Conservation (phyloP, 1,140 invertebrate species). For the Drosophila bocqueti region DNA sequence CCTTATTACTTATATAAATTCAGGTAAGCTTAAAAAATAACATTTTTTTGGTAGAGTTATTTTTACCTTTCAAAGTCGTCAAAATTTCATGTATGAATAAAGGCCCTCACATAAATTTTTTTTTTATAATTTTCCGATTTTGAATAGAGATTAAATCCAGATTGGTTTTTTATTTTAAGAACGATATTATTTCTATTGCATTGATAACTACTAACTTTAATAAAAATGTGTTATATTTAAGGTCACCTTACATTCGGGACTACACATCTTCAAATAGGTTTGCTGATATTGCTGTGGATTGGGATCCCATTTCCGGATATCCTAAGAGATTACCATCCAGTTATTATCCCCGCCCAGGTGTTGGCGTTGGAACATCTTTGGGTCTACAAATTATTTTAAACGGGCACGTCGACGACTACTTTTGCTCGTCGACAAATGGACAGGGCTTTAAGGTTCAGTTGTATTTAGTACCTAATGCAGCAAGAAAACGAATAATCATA, state of each 20-base stretch:
- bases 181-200: neutral
- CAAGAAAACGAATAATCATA: neutral
- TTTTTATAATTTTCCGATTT: too few species aligned
- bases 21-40: slow-evolving; percentile 30
- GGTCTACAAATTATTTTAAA: slow-evolving; percentile 90
- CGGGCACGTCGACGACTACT: slow-evolving; percentile 90
- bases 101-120: too few species aligned
- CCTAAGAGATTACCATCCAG: slow-evolving; percentile 55
- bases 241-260: slow-evolving; percentile 51
- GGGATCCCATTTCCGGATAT: slow-evolving; percentile 86
- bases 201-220: neutral
- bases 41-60: neutral
- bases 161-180: too few species aligned
- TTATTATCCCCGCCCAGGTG: slow-evolving; percentile 61
- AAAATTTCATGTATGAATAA: too few species aligned
- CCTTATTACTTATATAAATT: slow-evolving; percentile 88
- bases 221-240: neutral
- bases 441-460: slow-evolving; percentile 89
- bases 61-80: neutral
- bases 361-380: slow-evolving; percentile 88
- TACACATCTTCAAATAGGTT: slow-evolving; percentile 63
- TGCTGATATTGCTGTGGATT: slow-evolving; percentile 86
- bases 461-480: neutral
- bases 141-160: too few species aligned
- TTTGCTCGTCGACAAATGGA: slow-evolving; percentile 91